These are phyloP conservation scores for Mandrillus leucophaeus DNA, from an alignment of 2,113 vertebrate genomes.

Conservation along the genomic window DNA sequence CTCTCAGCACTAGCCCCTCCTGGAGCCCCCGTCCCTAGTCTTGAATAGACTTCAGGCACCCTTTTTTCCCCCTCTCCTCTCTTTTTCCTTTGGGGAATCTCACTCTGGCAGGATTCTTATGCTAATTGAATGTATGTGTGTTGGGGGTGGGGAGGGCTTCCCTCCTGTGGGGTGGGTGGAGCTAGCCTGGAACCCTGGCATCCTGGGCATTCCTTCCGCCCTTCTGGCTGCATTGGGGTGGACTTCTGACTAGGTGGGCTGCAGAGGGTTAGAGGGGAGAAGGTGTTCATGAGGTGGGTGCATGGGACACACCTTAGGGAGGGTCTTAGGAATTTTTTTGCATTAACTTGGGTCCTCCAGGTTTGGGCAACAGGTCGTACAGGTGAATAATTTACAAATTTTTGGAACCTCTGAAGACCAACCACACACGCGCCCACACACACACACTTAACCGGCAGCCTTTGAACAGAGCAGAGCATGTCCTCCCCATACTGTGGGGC, in stretches of 20 bases:
- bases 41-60: conserved; percentile 68
- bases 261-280: background rate
- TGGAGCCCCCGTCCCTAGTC: background rate
- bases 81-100: conserved; percentile 23
- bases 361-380: background rate
- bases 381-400: background rate
- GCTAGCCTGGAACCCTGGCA: background rate
- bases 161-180: conserved; percentile 46
- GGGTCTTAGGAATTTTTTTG: background rate
- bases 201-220: conserved; percentile 35
- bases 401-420: background rate
- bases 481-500: background rate
- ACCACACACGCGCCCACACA: background rate
- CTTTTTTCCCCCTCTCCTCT: conserved; percentile 44
- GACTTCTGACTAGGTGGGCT: conserved; percentile 43
- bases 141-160: background rate
- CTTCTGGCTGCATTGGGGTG: background rate
- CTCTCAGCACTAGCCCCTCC: background rate
- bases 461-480: background rate
- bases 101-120: conserved; percentile 74
- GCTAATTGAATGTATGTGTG: conserved; percentile 61
- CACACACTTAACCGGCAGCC: background rate
- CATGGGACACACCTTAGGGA: background rate
- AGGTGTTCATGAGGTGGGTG: background rate
- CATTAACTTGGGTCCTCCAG: background rate